Evolutionary conservation across 2,888 invertebrate genomes (phyloP), one percentile per base, ranked within the genome.

Genomic region (Dasypogon diadema): DNA sequence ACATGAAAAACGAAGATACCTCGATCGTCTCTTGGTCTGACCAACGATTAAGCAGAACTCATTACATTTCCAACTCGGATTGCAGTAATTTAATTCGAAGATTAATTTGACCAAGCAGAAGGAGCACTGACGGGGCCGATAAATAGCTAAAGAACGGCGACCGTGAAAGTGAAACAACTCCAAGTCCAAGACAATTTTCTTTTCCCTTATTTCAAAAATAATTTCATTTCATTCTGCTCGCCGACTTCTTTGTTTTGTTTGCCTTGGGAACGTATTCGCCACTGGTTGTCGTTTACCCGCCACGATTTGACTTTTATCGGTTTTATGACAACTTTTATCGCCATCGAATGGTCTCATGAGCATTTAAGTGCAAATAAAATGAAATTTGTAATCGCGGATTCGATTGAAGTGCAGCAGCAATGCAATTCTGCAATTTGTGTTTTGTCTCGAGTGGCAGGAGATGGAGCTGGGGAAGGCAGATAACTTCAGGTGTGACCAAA

Each of bases 281-380:
- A 65, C 46, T 48, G 24, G 65, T 22, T 65, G 65, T 24, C 48
- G 65, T 65, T 65, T 65, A 48, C 24, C 46, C 65, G 24, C 24
- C 65, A 37, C 42, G 65, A 56, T 70, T 73, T 73, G 73, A 76
- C 73, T 76, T 76, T 72, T 63, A 76, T 76, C 72, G 76, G 21
- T 76, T 73, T 76, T 76, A 76, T 76, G 73, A 76, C 70, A 76
- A 58, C 68, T 76, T 75, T 76, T 76, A 76, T 76, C 73, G 55
- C 54, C 46, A n/a, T 46, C 55, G 58, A 26, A 76, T 73, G 56
- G 55, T 21, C 54, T 56, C 63, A 75, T 58, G 75, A 72, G 70
- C 51, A 70, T 68, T 42, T 73, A 75, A 73, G 63, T 72, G 73
- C 54, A 76, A 76, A 76, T 76, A 76, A 76, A 76, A 55, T 73